Base-by-base conservation (phyloP, 2,888 invertebrate species). In the Parnassius orleans region DNA sequence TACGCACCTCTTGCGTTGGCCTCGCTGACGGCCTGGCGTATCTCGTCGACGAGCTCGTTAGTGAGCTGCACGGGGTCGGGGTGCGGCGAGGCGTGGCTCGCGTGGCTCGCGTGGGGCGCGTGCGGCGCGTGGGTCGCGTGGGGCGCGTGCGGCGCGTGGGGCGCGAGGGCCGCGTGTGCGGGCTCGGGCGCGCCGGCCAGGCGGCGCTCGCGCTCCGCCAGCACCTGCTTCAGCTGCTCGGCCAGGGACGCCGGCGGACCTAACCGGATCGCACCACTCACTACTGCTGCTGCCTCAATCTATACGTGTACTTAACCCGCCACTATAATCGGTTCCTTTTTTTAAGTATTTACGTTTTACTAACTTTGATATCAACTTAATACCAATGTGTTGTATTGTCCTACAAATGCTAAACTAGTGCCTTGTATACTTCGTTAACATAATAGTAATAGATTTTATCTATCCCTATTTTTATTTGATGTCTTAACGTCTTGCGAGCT, bases 11-110 rank as follows among this genome's bases (percentile, higher is more conserved):
- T 94, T 69, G 96, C 96, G 92, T 96, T 96, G 71, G 96, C 96
- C 90, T 97, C 96, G 86, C 94, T 96, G 76, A 97, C 97, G 74
- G 97, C 96, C 86, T 96, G 96, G 68, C 96, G 93, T 78, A 97
- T 97, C 93, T 97, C 97, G 86, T 96, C 96, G 70, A 96, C 95
- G 72, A 97, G 93, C 80, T 96, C 95, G 89, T 96, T 95, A 76
- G 95, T 95, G 78, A 94, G 95, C 85, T 93, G 94, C 86, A 94
- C 94, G 71, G 95, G 92, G 85, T 93, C 94, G 71, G 93, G 94
- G 76, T 90, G 83, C 51, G 74, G 71, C 41, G 61, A 51, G 10
- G 56, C 46, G 55, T 42, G 43, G 5, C 43, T 12, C 11, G 47
- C 60, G 53, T 61, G 59, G n/a, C 47, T 10, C 42, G 53, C 56